These are phyloP conservation scores for Colostygia pectinataria DNA, from an alignment of 2,888 invertebrate genomes.

Conservation along the genomic window DNA sequence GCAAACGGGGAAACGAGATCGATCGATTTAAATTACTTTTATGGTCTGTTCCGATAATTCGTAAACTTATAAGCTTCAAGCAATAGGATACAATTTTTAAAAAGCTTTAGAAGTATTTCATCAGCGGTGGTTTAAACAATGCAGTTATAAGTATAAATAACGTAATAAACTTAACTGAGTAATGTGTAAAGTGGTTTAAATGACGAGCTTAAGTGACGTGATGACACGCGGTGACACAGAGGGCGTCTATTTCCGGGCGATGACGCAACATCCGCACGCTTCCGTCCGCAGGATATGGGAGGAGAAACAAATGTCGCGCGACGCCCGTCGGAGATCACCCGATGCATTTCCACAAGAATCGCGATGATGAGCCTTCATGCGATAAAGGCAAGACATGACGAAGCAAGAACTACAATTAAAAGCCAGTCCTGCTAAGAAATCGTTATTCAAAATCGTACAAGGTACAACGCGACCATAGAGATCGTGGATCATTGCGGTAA, in stretches of 20 bases:
- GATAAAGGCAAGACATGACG: background rate
- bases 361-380: slow-evolving; percentile 39
- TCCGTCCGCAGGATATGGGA: slow-evolving; percentile 74
- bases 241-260: slow-evolving; percentile 76
- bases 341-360: slow-evolving; percentile 63
- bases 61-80: too few relatives aligned
- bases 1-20: slow-evolving; percentile 28
- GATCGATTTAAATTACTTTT: slow-evolving; percentile 59
- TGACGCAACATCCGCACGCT: slow-evolving; percentile 77
- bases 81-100: too few relatives aligned
- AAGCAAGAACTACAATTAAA: background rate
- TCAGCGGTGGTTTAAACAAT: too few relatives aligned
- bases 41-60: slow-evolving; percentile 37
- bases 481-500: too few relatives aligned
- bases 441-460: too few relatives aligned
- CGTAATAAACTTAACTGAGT: too few relatives aligned
- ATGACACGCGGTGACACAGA: slow-evolving; percentile 70
- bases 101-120: too few relatives aligned
- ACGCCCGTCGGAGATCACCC: slow-evolving; percentile 57
- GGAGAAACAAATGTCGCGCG: slow-evolving; percentile 64
- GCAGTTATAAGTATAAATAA: too few relatives aligned
- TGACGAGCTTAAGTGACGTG: slow-evolving; percentile 44
- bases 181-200: slow-evolving; percentile 28
- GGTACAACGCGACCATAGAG: too few relatives aligned
- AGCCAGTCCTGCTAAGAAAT: background rate